phyloP scores from a whole-genome alignment of 2,888 invertebrate genomes.

The Mythimna albipuncta region DNA sequence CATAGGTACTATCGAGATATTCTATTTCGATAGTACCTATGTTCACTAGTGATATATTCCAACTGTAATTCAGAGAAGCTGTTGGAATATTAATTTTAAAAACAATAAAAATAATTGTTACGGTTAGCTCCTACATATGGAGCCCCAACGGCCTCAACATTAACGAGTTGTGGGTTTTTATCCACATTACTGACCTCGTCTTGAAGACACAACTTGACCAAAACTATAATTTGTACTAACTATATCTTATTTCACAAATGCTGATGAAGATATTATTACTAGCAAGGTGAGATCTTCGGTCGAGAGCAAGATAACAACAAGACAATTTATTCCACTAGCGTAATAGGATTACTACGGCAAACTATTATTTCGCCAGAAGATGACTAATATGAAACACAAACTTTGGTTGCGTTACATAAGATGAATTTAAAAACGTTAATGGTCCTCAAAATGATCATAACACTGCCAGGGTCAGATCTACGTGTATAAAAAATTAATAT shows the following conservation, averaged over 20 bases:
- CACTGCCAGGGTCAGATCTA: not conserved
- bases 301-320: not conserved
- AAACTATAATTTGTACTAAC: not conserved
- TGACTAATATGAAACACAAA: not conserved
- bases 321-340: no score
- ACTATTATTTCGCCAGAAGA: not conserved
- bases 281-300: not conserved
- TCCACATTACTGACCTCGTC: not conserved
- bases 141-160: not conserved
- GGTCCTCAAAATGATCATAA: not conserved
- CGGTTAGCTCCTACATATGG: no score
- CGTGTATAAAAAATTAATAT: no score
- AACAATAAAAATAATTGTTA: not conserved
- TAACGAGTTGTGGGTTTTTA: constrained; percentile 6
- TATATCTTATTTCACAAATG: not conserved
- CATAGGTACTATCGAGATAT: no score
- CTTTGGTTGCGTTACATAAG: not conserved
- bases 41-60: no score
- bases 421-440: not conserved
- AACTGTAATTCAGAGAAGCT: no score
- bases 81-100: no score
- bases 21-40: no score
- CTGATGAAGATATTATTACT: not conserved
- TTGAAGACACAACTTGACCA: not conserved
- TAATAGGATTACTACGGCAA: not conserved